A percentile compares a stretch with the other conserved stretches of the same genome.
Conservation (phyloP, 2,888 invertebrate genomes). For the Hedya salicella region DNA sequence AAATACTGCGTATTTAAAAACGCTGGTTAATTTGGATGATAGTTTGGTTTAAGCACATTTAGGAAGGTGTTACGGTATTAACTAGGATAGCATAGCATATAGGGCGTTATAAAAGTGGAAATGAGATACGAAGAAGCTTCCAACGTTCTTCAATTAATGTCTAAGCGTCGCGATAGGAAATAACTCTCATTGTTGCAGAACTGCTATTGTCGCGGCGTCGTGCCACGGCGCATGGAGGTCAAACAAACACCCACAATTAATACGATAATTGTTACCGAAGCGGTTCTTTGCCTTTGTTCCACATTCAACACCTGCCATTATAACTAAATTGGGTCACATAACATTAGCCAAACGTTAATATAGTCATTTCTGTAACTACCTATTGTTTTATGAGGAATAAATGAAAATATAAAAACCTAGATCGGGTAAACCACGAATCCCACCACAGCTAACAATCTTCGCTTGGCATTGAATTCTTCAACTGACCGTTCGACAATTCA, state of each 20-base stretch:
- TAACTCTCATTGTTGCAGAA: constrained; percentile 68
- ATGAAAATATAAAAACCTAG: constrained; percentile 4
- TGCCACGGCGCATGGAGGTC: constrained; percentile 68
- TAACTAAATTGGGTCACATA: constrained; percentile 16
- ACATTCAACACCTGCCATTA: constrained; percentile 46
- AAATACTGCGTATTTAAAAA: no score
- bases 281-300: constrained; percentile 62
- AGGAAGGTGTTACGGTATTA: no score
- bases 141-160: constrained; percentile 3
- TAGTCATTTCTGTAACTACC: background rate
- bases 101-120: background rate
- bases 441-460: background rate
- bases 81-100: background rate
- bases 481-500: background rate
- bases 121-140: constrained; percentile 12
- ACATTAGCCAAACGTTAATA: constrained; percentile 4
- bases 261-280: constrained; percentile 66
- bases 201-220: constrained; percentile 68
- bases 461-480: constrained; percentile 12
- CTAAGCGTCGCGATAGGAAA: constrained; percentile 56
- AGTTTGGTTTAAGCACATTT: no score
- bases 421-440: background rate
- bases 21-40: no score
- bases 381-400: constrained; percentile 6
- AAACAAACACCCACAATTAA: constrained; percentile 67